phyloP scores from a whole-genome alignment of 1,140 invertebrate genomes.

The Trichomalopsis sarcophagae region DNA sequence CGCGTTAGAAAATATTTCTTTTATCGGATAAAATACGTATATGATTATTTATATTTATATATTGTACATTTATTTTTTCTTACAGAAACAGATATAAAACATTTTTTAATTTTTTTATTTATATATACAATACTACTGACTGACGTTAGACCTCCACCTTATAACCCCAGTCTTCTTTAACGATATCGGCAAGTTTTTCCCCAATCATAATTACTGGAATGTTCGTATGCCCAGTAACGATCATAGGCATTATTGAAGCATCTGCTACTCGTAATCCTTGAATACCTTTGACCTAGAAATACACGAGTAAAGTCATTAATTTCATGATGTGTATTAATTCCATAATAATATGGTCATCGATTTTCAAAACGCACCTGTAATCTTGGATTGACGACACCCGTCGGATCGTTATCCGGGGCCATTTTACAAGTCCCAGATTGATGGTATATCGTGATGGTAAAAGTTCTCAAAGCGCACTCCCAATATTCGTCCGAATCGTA shows the following conservation, averaged over 20 bases:
- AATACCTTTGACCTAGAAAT: conserved; percentile 62
- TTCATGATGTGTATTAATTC: background rate
- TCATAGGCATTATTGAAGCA: conserved; percentile 75
- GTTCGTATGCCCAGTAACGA: conserved; percentile 79
- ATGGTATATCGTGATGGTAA: conserved; percentile 86
- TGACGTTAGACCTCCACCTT: background rate
- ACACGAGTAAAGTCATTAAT: background rate
- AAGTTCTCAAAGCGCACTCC: conserved; percentile 80
- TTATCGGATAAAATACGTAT: too few species aligned
- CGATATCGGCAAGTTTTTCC: conserved; percentile 79
- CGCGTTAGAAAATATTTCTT: too few species aligned
- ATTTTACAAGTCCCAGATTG: conserved; percentile 90
- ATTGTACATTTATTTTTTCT: too few species aligned
- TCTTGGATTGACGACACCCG: conserved; percentile 83
- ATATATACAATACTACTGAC: too few species aligned
- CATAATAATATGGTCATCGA: background rate
- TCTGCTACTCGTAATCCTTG: conserved; percentile 68
- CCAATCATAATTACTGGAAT: conserved; percentile 80
- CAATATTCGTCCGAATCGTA: conserved; percentile 84
- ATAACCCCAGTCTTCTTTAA: conserved; percentile 76
- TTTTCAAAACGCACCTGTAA: conserved; percentile 67
- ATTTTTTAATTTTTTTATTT: too few species aligned
- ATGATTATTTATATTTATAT: too few species aligned
- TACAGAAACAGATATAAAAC: too few species aligned
- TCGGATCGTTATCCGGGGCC: conserved; percentile 81